Conservation (phyloP, 2,113 vertebrate species). For the Sminthopsis crassicaudata region DNA sequence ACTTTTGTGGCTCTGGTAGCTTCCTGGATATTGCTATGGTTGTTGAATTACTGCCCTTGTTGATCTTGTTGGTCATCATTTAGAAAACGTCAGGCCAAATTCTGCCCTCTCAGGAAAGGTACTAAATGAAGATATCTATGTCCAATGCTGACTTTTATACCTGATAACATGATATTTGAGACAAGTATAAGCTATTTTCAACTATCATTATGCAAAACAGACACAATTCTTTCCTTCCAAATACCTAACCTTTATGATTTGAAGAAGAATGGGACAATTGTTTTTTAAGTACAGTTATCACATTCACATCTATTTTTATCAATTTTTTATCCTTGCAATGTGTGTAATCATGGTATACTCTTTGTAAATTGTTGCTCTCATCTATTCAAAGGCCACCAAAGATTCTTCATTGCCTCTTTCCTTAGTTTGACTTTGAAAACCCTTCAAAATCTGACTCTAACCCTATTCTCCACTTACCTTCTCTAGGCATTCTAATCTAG, state of each 20-base stretch:
- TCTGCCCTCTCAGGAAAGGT: conserved; percentile 53
- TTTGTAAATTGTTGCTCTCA: background rate
- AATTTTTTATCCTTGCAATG: background rate
- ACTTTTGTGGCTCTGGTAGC: conserved; percentile 63
- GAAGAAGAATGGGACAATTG: background rate
- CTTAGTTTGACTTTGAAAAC: background rate
- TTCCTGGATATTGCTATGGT: conserved; percentile 66
- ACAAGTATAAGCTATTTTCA: background rate
- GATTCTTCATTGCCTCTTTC: background rate
- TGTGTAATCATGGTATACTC: background rate
- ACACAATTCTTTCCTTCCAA: conserved; percentile 53
- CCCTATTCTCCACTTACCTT: background rate
- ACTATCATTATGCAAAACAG: conserved; percentile 53
- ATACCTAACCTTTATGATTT: background rate
- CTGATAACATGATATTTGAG: conserved; percentile 54
- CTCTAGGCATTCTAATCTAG: background rate
- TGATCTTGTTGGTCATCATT: conserved; percentile 37
- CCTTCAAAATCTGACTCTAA: background rate
- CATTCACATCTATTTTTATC: background rate
- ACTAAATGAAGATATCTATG: conserved; percentile 3
- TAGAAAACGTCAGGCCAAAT: conserved; percentile 31
- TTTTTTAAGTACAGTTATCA: background rate
- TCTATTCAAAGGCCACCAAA: conserved; percentile 5
- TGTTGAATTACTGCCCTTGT: conserved; percentile 30
- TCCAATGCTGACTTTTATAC: conserved; percentile 25